Evolutionary conservation across 2,797 vertebrate species (phyloP), one percentile per base, ranked within the genome.

Genomic region (Pangasius djambal): DNA sequence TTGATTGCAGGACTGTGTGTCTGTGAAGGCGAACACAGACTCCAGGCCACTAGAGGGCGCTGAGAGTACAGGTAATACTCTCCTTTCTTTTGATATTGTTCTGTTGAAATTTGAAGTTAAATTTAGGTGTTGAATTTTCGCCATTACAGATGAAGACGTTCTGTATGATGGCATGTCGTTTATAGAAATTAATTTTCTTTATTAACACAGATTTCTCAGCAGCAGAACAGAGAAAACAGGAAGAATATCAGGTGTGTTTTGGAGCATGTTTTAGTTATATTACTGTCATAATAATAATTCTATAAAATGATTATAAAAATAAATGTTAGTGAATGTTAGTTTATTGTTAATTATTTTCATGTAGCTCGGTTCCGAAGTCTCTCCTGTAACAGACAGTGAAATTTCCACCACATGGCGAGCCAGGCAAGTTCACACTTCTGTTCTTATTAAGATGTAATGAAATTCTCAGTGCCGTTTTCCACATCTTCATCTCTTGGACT

Each of bases 51-150:
- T 78, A 84, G 82, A 85, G 77, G 88, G 44, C 10, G 61, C 31
- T 65, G 87, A 44, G 37, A 65, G 69, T 52, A 48, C 75, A 61
- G 84, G 91, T 90, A 81, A 59, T 12, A 86, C 48, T 79, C 48
- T 79, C 16, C 31, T 52, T 52, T 13, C 48, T 37, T 12, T 15
- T 22, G 2, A 25, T 28, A 75, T 2, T 5, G 40, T 50, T 50
- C 74, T 77, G 44, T 16, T 40, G 37, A 40, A 72, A 40, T 37
- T 22, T 18, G 67, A 70, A 18, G 31, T n/a, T 37, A 72, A 20
- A 40, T 6, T 75, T 74, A 25, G 10, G 15, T 34, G 31, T 44
- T 25, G 4, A 44, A 75, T 31, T 77, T n/a, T 2, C 15, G 25
- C 50, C 13, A 2, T 77, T 28, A n/a, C 10, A 77, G 74, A 48